Conservation (phyloP, 2,797 vertebrate species). For the Galagoides demidoff region DNA sequence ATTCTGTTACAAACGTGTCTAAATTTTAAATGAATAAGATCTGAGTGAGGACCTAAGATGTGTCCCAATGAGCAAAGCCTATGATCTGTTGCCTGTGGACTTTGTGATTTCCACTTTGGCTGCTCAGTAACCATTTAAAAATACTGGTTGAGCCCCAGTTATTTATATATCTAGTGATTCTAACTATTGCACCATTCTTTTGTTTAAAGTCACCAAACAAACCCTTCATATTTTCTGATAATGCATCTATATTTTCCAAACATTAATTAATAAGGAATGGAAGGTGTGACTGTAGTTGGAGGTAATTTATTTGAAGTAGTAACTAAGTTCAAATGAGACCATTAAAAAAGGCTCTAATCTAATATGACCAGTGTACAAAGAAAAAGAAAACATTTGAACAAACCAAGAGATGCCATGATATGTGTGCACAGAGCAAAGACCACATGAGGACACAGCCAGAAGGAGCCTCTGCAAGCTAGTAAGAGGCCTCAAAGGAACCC, state of each 20-base stretch:
- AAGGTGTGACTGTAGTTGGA: background rate
- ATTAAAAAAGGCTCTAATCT: background rate
- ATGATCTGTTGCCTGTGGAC: background rate
- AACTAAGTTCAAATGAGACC: background rate
- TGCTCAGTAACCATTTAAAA: background rate
- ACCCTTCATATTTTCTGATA: background rate
- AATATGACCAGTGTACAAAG: background rate
- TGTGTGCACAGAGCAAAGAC: background rate
- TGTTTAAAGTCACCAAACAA: background rate
- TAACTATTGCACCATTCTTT: background rate
- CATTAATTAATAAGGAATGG: background rate
- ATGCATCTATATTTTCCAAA: background rate
- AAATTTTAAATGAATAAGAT: slow-evolving; percentile 26
- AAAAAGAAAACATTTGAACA: background rate
- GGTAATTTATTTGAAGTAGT: background rate
- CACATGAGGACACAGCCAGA: background rate
- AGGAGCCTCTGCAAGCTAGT: background rate
- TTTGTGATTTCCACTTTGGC: background rate
- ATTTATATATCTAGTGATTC: background rate
- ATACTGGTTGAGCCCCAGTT: background rate
- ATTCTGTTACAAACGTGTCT: background rate
- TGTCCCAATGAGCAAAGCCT: background rate
- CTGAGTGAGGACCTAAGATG: background rate
- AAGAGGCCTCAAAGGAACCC: background rate
- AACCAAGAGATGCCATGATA: background rate